Percentiles rank a stretch among this genome's conserved stretches.
Evolutionary conservation across 2,113 vertebrate species (phyloP).

Genomic region (Perccottus glenii): DNA sequence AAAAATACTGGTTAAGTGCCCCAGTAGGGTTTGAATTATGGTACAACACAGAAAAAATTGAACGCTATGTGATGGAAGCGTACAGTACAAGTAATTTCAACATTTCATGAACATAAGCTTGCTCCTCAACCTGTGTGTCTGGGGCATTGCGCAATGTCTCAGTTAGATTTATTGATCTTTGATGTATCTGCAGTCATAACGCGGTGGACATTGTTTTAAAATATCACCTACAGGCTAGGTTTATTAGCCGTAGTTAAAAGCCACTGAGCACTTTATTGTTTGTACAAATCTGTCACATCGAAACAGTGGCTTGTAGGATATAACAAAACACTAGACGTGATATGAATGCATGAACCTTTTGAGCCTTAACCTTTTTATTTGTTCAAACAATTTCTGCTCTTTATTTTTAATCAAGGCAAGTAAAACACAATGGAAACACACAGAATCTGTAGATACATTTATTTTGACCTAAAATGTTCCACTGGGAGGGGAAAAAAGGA

Average conservation of each 20-base stretch:
- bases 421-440: constrained; percentile 22
- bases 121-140: neutral
- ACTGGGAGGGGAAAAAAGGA: neutral
- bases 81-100: constrained; percentile 12
- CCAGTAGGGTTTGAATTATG: constrained; percentile 10
- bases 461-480: constrained; percentile 30
- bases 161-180: constrained; percentile 52
- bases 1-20: constrained; percentile 31
- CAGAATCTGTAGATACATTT: constrained; percentile 41
- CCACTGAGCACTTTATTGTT: constrained; percentile 54
- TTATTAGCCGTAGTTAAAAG: constrained; percentile 55
- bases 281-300: constrained; percentile 51
- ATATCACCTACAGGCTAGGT: constrained; percentile 41
- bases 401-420: constrained; percentile 6
- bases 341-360: constrained; percentile 6
- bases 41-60: constrained; percentile 9
- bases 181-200: constrained; percentile 35
- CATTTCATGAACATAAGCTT: constrained; percentile 14
- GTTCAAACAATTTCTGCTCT: neutral
- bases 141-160: constrained; percentile 25
- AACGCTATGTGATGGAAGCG: constrained; percentile 6
- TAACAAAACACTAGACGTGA: constrained; percentile 9
- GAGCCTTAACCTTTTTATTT: neutral
- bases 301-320: constrained; percentile 35
- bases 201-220: constrained; percentile 45